These are phyloP conservation scores for Drosophila meridionalis DNA, from an alignment of 2,888 invertebrate genomes.

Conservation along the genomic window DNA sequence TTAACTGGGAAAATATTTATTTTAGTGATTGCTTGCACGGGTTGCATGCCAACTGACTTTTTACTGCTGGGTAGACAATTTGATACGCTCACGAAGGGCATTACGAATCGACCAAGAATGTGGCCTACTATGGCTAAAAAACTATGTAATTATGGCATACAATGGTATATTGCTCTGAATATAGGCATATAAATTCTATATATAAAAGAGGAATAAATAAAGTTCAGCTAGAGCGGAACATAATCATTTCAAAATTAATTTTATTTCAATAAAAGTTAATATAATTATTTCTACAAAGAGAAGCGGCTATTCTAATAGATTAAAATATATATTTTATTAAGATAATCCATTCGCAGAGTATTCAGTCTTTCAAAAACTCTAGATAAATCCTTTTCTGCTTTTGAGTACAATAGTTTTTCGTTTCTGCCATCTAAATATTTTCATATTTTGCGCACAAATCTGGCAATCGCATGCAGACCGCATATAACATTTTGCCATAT, in stretches of 20 bases:
- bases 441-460: conserved; percentile 63
- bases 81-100: conserved; percentile 1
- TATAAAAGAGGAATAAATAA: background rate
- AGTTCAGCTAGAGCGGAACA: background rate
- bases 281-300: background rate
- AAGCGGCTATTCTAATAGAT: too few relatives aligned
- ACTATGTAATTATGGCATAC: background rate
- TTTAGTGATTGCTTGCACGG: conserved; percentile 36
- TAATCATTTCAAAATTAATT: too few relatives aligned
- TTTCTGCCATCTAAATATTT: conserved; percentile 49
- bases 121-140: background rate
- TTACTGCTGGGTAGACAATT: conserved; percentile 16
- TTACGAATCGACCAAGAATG: background rate
- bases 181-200: background rate
- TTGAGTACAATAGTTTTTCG: conserved; percentile 25
- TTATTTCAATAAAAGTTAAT: too few relatives aligned
- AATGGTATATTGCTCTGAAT: background rate
- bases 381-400: conserved; percentile 10
- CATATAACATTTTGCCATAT: conserved; percentile 42
- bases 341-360: background rate
- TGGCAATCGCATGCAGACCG: conserved; percentile 58
- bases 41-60: conserved; percentile 26
- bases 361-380: background rate
- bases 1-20: conserved; percentile 19
- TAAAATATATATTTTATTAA: too few relatives aligned